phyloP scores from a whole-genome alignment of 1,140 invertebrate species.

The Latrodectus geometricus region DNA sequence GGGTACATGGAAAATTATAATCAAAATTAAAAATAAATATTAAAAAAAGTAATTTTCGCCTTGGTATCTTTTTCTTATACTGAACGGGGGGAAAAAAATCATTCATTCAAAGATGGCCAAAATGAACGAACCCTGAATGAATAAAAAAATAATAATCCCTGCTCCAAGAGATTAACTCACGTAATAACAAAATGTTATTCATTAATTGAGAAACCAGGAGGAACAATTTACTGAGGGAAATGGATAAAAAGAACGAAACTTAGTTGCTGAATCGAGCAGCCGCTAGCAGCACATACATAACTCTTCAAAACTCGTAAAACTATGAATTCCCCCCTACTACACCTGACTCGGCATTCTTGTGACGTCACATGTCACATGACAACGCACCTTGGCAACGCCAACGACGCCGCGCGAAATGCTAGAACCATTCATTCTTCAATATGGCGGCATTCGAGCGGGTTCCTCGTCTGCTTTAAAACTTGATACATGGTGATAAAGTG shows the following conservation, averaged over 20 bases:
- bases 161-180: no score
- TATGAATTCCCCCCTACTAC: conserved; percentile 15
- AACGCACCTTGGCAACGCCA: conserved; percentile 40
- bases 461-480: conserved; percentile 34
- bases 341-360: conserved; percentile 46
- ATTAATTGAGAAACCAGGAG: no score
- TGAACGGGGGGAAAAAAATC: no score
- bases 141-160: no score
- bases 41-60: no score
- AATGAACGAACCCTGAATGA: no score
- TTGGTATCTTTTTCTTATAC: no score
- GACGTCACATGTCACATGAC: conserved; percentile 41
- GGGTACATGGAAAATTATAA: no score
- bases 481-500: conserved; percentile 39
- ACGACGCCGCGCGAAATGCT: conserved; percentile 33
- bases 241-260: neutral
- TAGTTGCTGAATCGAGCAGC: conserved; percentile 20
- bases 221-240: neutral
- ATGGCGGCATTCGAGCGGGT: conserved; percentile 36
- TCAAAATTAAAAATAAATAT: no score
- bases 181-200: no score
- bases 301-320: conserved; percentile 46
- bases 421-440: conserved; percentile 45
- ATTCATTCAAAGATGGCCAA: no score
- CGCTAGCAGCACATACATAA: neutral